These are phyloP conservation scores for Natrix natrix DNA, from an alignment of 2,797 vertebrate genomes.

Conservation along the genomic window DNA sequence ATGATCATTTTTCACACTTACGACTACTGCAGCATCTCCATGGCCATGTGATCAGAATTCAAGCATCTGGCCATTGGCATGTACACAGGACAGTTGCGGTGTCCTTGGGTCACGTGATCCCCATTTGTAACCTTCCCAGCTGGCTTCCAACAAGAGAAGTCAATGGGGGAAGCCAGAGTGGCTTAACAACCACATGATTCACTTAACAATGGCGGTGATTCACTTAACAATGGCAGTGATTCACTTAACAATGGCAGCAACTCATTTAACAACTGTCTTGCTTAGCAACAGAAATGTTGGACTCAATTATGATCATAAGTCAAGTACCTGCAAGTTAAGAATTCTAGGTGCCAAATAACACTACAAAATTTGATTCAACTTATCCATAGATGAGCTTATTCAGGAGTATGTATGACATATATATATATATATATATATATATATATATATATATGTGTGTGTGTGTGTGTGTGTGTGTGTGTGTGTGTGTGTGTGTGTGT, in stretches of 20 bases:
- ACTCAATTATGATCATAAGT: neutral
- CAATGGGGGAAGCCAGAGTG: neutral
- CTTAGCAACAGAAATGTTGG: neutral
- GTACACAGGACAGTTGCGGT: neutral
- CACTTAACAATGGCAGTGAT: neutral
- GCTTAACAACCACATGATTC: neutral
- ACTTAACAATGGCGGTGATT: neutral
- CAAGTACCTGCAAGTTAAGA: neutral
- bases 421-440: no score
- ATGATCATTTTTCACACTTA: neutral
- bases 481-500: no score
- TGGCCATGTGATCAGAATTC: neutral
- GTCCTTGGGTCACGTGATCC: neutral
- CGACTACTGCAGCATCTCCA: neutral
- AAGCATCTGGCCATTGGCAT: neutral
- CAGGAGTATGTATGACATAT: neutral
- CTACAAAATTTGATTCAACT: neutral
- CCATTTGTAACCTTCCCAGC: neutral
- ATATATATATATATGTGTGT: no score
- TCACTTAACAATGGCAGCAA: neutral
- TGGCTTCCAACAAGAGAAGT: neutral
- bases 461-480: no score
- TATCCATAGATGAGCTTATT: neutral
- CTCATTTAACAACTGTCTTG: neutral
- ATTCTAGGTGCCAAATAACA: neutral